These are phyloP conservation scores for Agrilus planipennis DNA, from an alignment of 1,140 invertebrate species.

Conservation along the genomic window DNA sequence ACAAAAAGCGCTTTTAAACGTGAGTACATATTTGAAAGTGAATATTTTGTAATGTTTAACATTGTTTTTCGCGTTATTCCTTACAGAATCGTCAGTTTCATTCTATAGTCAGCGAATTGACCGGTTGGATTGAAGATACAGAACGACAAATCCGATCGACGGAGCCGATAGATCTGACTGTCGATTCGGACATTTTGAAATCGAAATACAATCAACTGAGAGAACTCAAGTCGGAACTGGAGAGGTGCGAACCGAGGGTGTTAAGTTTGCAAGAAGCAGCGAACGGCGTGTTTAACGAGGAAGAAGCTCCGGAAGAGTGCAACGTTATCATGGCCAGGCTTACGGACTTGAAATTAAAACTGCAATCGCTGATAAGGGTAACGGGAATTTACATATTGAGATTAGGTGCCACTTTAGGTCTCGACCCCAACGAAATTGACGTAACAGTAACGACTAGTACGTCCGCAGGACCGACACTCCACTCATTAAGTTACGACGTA, in stretches of 20 bases:
- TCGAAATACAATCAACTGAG: slow-evolving; percentile 69
- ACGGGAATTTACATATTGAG: slow-evolving; percentile 67
- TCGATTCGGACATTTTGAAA: slow-evolving; percentile 49
- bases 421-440: slow-evolving; percentile 38
- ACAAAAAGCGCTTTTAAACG: slow-evolving; percentile 64
- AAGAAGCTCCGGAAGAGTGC: slow-evolving; percentile 40
- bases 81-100: slow-evolving; percentile 74
- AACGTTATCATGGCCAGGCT: slow-evolving; percentile 46
- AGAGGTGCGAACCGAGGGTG: slow-evolving; percentile 73
- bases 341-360: slow-evolving; percentile 55
- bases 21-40: slow-evolving; percentile 22
- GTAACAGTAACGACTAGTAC: slow-evolving; percentile 16
- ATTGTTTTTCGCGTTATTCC: slow-evolving; percentile 4
- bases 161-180: slow-evolving; percentile 73
- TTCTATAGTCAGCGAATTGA: slow-evolving; percentile 64
- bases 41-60: not conserved
- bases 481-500: slow-evolving; percentile 39
- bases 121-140: slow-evolving; percentile 64
- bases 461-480: slow-evolving; percentile 28
- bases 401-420: slow-evolving; percentile 58
- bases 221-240: slow-evolving; percentile 65
- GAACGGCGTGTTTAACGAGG: slow-evolving; percentile 57
- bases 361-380: slow-evolving; percentile 61
- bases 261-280: slow-evolving; percentile 73
- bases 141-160: slow-evolving; percentile 62